Base-by-base conservation (phyloP, 37 sponge, comb jelly and placozoan species). In the Theonella swinhoei region DNA sequence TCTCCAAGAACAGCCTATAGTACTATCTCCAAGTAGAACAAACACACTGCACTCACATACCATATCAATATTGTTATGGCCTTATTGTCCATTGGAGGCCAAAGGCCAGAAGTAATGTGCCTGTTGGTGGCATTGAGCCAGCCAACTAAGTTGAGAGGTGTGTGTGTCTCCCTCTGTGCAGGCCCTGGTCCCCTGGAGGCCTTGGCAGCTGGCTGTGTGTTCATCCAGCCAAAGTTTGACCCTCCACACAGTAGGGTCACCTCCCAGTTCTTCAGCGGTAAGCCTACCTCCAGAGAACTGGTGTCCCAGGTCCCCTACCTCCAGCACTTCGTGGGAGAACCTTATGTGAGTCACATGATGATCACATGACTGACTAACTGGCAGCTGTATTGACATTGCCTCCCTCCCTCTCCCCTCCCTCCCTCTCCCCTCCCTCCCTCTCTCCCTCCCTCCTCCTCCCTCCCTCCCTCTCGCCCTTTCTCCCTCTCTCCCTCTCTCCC, bases 101-200 rank as follows among this genome's bases (percentile, higher is more conserved):
- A n/a, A n/a, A n/a, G n/a, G n/a, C n/a, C n/a, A n/a, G n/a, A n/a
- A n/a, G n/a, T n/a, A n/a, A n/a, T n/a, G n/a, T n/a, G n/a, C n/a
- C n/a, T n/a, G n/a, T n/a, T n/a, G n/a, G n/a, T n/a, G n/a, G n/a
- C n/a, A n/a, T n/a, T n/a, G n/a, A n/a, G n/a, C n/a, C n/a, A n/a
- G n/a, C n/a, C n/a, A n/a, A n/a, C n/a, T n/a, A n/a, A n/a, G n/a
- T n/a, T n/a, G n/a, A n/a, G n/a, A n/a, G n/a, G n/a, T n/a, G n/a
- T n/a, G n/a, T n/a, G n/a, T n/a, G n/a, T n/a, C n/a, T 29, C 39
- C 39, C 8, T 31, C 3, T 37, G 5, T 26, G 0, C 73, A 91
- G 91, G 93, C 20, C 93, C 93, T 30, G 90, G 87, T 3, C 87
- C 94, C 26, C 39, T 94, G 26, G 94, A 94, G 40, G 94, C 94